A percentile compares a stretch with the other conserved stretches of the same genome.
phyloP scores from a whole-genome alignment of 1,140 invertebrate genomes.

The Bombus consobrinus region DNA sequence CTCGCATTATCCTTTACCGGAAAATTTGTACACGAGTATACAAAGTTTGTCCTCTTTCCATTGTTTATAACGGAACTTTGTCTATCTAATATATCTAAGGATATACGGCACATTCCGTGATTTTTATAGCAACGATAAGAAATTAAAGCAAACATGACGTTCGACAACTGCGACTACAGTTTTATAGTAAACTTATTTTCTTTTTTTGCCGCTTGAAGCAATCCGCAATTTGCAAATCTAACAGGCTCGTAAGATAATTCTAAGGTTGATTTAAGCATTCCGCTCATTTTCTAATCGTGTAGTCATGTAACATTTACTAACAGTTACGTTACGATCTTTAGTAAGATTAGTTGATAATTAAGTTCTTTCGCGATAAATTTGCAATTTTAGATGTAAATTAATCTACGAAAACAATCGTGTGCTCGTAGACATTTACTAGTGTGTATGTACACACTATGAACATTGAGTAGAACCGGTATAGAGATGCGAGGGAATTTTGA shows the following conservation, averaged over 20 bases:
- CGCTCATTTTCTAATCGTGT: background rate
- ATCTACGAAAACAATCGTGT: background rate
- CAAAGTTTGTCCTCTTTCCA: background rate
- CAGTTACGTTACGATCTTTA: background rate
- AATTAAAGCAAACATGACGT: no score
- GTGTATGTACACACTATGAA: background rate
- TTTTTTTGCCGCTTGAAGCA: background rate
- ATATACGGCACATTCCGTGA: no score
- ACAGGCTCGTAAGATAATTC: no score
- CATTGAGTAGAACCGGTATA: background rate
- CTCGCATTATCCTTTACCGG: background rate
- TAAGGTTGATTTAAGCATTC: no score
- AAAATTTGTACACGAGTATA: background rate
- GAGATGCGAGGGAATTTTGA: background rate
- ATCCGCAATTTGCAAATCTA: no score
- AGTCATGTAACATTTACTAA: conserved; percentile 12
- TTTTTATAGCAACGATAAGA: no score
- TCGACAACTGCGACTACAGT: no score
- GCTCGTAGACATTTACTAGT: background rate
- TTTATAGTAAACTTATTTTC: background rate
- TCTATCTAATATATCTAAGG: no score
- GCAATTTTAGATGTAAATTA: background rate
- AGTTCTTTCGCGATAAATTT: background rate
- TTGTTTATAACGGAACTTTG: background rate
- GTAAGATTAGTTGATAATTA: background rate